Base-by-base conservation (phyloP, 2,113 vertebrate species). In the Carlito syrichta region DNA sequence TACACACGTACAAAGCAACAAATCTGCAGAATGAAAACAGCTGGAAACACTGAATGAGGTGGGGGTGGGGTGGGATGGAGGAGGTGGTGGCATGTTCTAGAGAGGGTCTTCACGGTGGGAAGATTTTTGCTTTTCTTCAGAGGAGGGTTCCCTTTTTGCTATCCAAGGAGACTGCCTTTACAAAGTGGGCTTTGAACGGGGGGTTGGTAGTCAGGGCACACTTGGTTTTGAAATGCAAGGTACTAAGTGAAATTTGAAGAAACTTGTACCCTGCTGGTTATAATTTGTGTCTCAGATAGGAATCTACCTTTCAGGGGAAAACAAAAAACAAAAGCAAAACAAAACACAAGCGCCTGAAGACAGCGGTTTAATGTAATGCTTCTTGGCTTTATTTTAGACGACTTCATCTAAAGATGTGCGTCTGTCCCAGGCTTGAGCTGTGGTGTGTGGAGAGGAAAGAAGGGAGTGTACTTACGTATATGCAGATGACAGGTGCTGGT, bases 191-290 rank as follows among this genome's bases (percentile, higher is more conserved):
- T 88, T 60, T 86, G 78, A 40, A 48, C 50, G 73, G 8, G 73
- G 8, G 48, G 12, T 19, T 60, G 13, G 68, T 50, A 54, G 20
- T 71, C 38, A 85, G 23, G 48, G 38, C 32, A 43, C 8, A 56
- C 25, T 58, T 58, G 54, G 45, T 45, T 83, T 96, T 40, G 20
- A 86, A 94, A 86, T 60, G 38, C 20, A 19, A 62, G n/a, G 32
- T 30, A 23, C 32, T 60, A n/a, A 95, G 17, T 43, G 10, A 91
- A 90, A 58, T 76, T 60, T 62, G 71, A 77, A 68, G 88, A n/a
- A 71, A 40, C 77, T 56, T 45, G 68, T 43, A 79, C 23, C 30
- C 35, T 91, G 58, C 19, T 62, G 63, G 83, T 22, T 58, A 90
- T 60, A 68, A n/a, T n/a, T 1, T 45, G 66, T n/a, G 40, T 38